Evolutionary conservation across 2,797 vertebrate species (phyloP).

Genomic region (Tokudaia tokunoshimensis): DNA sequence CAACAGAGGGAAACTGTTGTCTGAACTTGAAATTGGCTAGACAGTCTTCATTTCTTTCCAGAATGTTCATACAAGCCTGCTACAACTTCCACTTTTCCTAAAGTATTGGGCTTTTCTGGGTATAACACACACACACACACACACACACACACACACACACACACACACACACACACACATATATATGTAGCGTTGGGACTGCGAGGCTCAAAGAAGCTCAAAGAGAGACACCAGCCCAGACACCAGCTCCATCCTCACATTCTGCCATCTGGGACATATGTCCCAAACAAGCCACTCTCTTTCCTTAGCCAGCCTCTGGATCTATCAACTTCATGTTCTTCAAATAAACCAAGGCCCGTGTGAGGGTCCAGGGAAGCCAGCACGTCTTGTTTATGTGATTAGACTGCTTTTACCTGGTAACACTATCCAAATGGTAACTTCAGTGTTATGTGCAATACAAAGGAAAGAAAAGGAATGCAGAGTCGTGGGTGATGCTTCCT

Average conservation of each 20-base stretch:
- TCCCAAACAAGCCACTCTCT: not conserved
- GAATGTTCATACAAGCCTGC: slow-evolving; percentile 94
- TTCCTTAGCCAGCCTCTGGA: not conserved
- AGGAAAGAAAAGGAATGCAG: not conserved
- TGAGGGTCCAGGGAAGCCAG: not conserved
- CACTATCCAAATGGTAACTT: not conserved
- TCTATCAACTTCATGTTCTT: not conserved
- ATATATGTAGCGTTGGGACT: not conserved
- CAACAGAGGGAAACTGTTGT: slow-evolving; percentile 97
- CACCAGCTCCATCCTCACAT: not conserved
- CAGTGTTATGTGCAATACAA: not conserved
- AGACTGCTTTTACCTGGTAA: not conserved
- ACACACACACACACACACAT: no score
- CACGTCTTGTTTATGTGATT: not conserved
- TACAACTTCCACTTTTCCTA: slow-evolving; percentile 98
- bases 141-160: no score
- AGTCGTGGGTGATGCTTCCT: not conserved
- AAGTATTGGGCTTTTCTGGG: slow-evolving; percentile 96
- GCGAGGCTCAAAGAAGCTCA: not conserved
- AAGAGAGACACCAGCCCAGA: not conserved
- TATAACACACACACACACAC: slow-evolving; percentile 80
- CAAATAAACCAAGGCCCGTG: not conserved
- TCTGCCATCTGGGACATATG: not conserved
- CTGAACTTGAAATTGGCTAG: slow-evolving; percentile 96
- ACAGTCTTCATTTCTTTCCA: slow-evolving; percentile 92